Conservation (phyloP, 2,888 invertebrate species). For the Baronia brevicornis region DNA sequence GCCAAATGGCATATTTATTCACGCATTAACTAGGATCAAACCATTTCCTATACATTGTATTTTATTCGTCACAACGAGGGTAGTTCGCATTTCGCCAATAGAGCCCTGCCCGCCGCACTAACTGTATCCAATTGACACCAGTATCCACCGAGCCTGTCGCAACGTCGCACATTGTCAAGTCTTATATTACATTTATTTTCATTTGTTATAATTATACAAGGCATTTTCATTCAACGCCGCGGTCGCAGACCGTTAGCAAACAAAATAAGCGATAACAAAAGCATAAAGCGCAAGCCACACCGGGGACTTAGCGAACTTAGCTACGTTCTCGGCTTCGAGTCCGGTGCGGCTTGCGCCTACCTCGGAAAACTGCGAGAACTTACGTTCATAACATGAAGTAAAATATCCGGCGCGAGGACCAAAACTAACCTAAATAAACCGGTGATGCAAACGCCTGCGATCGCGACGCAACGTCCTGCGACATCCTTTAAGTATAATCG, state of each 20-base stretch:
- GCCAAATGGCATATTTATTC: too few relatives aligned
- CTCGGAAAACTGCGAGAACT: too few relatives aligned
- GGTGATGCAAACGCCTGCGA: conserved; percentile 26
- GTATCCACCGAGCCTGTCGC: conserved; percentile 42
- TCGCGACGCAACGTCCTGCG: conserved; percentile 42
- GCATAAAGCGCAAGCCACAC: too few relatives aligned
- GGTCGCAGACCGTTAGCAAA: conserved; percentile 29
- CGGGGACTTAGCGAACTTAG: too few relatives aligned
- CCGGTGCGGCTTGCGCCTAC: too few relatives aligned
- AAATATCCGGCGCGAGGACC: conserved; percentile 6
- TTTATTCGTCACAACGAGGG: conserved; percentile 1
- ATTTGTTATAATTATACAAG: conserved; percentile 71
- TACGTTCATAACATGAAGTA: conserved; percentile 11
- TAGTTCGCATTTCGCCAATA: conserved; percentile 24
- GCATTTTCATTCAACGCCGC: conserved; percentile 53
- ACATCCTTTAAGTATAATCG: conserved; percentile 66
- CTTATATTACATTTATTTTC: conserved; percentile 69
- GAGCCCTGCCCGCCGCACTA: conserved; percentile 43
- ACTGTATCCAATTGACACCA: conserved; percentile 57
- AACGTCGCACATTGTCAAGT: conserved; percentile 58
- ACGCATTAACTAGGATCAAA: not conserved
- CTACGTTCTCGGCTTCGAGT: too few relatives aligned
- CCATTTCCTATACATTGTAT: conserved; percentile 6
- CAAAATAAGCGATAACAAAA: not conserved
- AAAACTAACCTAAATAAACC: conserved; percentile 11